Evolutionary conservation across 2,797 vertebrate genomes (phyloP).

Genomic region (Calcarius lapponicus): DNA sequence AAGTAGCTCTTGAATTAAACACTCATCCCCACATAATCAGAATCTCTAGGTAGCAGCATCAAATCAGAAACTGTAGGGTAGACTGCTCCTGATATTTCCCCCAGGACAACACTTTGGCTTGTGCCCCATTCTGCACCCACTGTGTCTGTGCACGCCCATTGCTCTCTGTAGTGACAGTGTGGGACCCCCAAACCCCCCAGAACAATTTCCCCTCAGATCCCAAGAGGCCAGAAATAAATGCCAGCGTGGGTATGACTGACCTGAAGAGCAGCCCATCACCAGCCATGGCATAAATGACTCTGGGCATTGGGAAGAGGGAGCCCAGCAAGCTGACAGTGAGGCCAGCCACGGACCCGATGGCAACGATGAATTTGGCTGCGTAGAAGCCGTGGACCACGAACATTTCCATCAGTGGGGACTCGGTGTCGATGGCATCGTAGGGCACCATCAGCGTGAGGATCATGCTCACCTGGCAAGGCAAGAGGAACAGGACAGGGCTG

Average conservation of each 20-base stretch:
- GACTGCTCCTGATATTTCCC: not conserved
- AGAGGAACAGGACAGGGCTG: not conserved
- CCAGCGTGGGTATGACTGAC: slow-evolving; percentile 63
- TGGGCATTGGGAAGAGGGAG: slow-evolving; percentile 96
- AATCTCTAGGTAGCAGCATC: not conserved
- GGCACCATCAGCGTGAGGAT: slow-evolving; percentile 96
- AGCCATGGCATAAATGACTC: slow-evolving; percentile 97
- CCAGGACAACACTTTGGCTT: not conserved
- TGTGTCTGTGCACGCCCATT: fast-evolving
- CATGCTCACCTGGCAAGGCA: slow-evolving; percentile 86
- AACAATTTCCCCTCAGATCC: not conserved
- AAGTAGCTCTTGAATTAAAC: not conserved
- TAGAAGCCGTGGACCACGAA: slow-evolving; percentile 90
- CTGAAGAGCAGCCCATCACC: slow-evolving; percentile 95
- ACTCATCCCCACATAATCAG: not conserved
- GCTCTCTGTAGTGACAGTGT: not conserved
- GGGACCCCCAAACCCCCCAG: fast-evolving
- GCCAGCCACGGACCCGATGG: slow-evolving; percentile 90
- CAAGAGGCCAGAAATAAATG: not conserved
- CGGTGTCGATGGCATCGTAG: slow-evolving; percentile 89
- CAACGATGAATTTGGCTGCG: slow-evolving; percentile 89
- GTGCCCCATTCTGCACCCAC: not conserved
- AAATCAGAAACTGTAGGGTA: not conserved
- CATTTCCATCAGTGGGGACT: slow-evolving; percentile 98
- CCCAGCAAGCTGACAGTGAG: slow-evolving; percentile 93